Conservation (phyloP, 1,140 invertebrate genomes). For the Penaeus chinensis region DNA sequence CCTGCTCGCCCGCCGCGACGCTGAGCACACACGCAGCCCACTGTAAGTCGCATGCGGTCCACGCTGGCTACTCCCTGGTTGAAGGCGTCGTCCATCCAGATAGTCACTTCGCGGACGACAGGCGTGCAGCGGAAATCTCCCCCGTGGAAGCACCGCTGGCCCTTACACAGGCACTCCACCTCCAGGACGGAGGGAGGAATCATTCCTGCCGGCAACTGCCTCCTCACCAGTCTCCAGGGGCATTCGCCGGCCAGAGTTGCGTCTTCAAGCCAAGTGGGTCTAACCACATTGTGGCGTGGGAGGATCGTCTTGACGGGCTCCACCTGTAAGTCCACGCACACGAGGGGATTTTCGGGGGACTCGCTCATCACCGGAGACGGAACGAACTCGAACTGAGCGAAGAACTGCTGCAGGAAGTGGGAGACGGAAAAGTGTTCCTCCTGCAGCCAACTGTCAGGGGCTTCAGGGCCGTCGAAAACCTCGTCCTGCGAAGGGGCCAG, state of each 20-base stretch:
- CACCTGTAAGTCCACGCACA: conserved; percentile 22
- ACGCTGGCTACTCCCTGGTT: not conserved
- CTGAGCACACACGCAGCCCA: conserved; percentile 49
- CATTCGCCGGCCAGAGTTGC: conserved; percentile 30
- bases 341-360: too few relatives aligned
- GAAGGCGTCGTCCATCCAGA: conserved; percentile 25
- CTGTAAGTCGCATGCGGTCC: conserved; percentile 11
- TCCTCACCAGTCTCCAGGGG: conserved; percentile 43
- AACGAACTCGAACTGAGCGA: too few relatives aligned
- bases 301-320: not conserved
- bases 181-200: conserved; percentile 44
- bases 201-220: conserved; percentile 17
- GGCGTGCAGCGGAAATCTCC: conserved; percentile 37
- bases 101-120: not conserved
- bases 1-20: not conserved
- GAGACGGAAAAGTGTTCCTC: too few relatives aligned
- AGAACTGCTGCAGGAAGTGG: too few relatives aligned
- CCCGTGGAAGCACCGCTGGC: conserved; percentile 9
- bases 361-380: too few relatives aligned
- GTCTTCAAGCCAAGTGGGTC: conserved; percentile 21
- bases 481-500: too few relatives aligned
- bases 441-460: too few relatives aligned
- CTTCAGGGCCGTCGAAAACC: too few relatives aligned
- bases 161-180: conserved; percentile 46
- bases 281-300: not conserved